Conservation (phyloP, 1,140 invertebrate species). For the Trichonephila inaurata region DNA sequence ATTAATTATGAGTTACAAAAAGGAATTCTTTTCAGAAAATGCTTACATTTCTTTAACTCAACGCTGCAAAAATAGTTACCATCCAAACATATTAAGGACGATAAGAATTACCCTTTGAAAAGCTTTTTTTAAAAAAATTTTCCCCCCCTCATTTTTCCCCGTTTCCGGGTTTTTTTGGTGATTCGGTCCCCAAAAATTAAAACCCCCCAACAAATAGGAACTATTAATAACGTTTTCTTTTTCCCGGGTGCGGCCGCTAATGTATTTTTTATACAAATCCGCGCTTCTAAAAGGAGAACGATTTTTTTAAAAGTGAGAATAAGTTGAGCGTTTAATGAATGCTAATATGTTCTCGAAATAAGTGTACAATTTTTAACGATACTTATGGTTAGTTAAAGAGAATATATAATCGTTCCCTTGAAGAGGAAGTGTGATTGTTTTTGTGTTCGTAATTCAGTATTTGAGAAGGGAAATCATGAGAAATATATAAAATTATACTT, state of each 20-base stretch:
- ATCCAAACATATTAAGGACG: too few relatives aligned
- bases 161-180: not conserved
- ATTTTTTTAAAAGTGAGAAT: not conserved
- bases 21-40: too few relatives aligned
- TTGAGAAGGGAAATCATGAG: too few relatives aligned
- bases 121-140: not conserved
- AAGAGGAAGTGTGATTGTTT: too few relatives aligned
- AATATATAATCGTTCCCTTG: not conserved
- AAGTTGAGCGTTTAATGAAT: slow-evolving; percentile 23
- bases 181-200: not conserved
- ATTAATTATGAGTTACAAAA: too few relatives aligned
- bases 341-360: slow-evolving; percentile 3
- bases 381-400: slow-evolving; percentile 17
- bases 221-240: too few relatives aligned
- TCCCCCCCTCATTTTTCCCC: not conserved
- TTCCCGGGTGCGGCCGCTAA: not conserved
- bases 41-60: too few relatives aligned
- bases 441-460: too few relatives aligned
- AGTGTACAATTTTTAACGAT: slow-evolving; percentile 29
- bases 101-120: too few relatives aligned
- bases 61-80: too few relatives aligned
- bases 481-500: too few relatives aligned
- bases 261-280: slow-evolving; percentile 28
- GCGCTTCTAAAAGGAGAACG: not conserved
- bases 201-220: not conserved